These are phyloP conservation scores for Chymomyza costata DNA, from an alignment of 1,140 invertebrate genomes.

Conservation along the genomic window DNA sequence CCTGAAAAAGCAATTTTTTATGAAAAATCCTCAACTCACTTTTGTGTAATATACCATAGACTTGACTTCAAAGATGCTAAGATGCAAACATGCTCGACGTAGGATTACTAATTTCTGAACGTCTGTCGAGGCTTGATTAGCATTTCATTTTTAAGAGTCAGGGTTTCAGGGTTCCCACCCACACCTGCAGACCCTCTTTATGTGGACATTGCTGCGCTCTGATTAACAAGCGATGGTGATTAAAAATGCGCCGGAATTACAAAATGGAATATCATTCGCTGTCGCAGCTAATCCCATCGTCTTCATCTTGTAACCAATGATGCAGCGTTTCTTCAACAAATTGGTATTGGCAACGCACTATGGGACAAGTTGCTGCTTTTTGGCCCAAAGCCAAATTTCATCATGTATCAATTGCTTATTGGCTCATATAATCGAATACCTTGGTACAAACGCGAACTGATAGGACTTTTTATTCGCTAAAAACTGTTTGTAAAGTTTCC, in stretches of 20 bases:
- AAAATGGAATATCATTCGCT: conserved; percentile 13
- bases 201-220: conserved; percentile 14
- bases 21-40: conserved; percentile 37
- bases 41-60: conserved; percentile 47
- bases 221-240: conserved; percentile 57
- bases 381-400: too few species aligned
- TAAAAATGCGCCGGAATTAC: conserved; percentile 41
- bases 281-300: too few species aligned
- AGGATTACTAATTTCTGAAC: conserved; percentile 23
- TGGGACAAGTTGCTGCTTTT: too few species aligned
- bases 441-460: too few species aligned
- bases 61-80: conserved; percentile 34
- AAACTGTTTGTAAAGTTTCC: too few species aligned
- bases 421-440: too few species aligned
- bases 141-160: conserved; percentile 30
- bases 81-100: conserved; percentile 1
- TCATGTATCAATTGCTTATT: too few species aligned
- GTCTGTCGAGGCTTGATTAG: conserved; percentile 36
- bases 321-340: too few species aligned
- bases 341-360: too few species aligned
- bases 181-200: not conserved
- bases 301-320: too few species aligned
- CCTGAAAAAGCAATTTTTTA: conserved; percentile 11
- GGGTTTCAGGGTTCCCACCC: not conserved
- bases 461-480: too few species aligned